phyloP scores from a whole-genome alignment of 2,113 vertebrate genomes.

The Atherinomorus stipes region DNA sequence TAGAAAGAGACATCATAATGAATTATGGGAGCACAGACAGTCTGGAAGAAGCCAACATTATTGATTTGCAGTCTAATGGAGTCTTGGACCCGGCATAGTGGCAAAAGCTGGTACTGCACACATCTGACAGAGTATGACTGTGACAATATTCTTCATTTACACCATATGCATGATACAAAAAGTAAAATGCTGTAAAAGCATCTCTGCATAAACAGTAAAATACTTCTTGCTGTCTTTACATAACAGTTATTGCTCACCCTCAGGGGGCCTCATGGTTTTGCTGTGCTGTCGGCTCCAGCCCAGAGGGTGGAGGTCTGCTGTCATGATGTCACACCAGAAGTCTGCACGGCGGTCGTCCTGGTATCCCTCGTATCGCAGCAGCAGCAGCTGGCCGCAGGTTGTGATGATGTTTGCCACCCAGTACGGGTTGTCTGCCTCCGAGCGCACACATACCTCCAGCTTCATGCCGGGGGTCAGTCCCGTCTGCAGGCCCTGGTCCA shows the following conservation, averaged over 20 bases:
- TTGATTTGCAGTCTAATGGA: no score
- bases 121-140: background rate
- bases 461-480: slow-evolving; percentile 98
- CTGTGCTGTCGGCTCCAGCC: slow-evolving; percentile 95
- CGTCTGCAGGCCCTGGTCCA: slow-evolving; percentile 94
- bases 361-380: slow-evolving; percentile 94
- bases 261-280: slow-evolving; percentile 91
- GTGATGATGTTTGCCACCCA: slow-evolving; percentile 97
- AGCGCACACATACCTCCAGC: slow-evolving; percentile 90
- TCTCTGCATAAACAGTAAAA: no score
- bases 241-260: slow-evolving; percentile 83
- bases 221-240: no score
- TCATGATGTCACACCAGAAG: slow-evolving; percentile 98
- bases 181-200: no score
- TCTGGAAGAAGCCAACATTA: no score
- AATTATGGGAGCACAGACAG: no score
- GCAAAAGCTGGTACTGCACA: no score
- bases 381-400: slow-evolving; percentile 94
- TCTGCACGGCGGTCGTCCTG: slow-evolving; percentile 94
- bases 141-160: background rate
- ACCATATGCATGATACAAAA: no score
- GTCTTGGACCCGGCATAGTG: no score
- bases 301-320: slow-evolving; percentile 91
- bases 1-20: background rate
- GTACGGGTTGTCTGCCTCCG: slow-evolving; percentile 87